These are phyloP conservation scores for Vicugna pacos DNA, from an alignment of 2,113 vertebrate genomes.

Conservation along the genomic window DNA sequence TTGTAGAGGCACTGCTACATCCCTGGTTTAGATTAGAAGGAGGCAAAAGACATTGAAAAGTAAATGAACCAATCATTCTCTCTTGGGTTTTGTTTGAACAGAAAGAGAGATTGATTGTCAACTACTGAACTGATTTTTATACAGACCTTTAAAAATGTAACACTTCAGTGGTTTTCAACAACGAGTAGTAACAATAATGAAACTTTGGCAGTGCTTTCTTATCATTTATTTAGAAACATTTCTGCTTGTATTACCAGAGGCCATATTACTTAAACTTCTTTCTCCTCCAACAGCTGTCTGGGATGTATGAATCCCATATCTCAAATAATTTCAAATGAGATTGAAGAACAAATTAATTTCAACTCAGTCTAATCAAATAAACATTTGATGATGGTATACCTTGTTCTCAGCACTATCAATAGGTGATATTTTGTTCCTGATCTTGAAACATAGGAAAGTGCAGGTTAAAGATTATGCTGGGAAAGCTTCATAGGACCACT, in stretches of 20 bases:
- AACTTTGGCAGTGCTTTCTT: not conserved
- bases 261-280: not conserved
- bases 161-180: slow-evolving; percentile 6
- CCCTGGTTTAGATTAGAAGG: not conserved
- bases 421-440: slow-evolving; percentile 25
- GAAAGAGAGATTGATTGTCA: slow-evolving; percentile 17
- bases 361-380: slow-evolving; percentile 12
- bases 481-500: not conserved
- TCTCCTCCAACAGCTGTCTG: not conserved
- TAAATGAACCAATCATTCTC: not conserved
- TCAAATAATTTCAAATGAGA: slow-evolving; percentile 52
- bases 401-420: slow-evolving; percentile 26
- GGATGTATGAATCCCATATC: not conserved
- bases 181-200: not conserved
- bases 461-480: not conserved
- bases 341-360: slow-evolving; percentile 30
- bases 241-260: slow-evolving; percentile 5
- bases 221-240: slow-evolving; percentile 36
- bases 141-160: slow-evolving; percentile 31
- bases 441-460: not conserved
- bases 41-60: not conserved
- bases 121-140: slow-evolving; percentile 41
- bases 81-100: slow-evolving; percentile 35
- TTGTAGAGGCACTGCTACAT: not conserved
- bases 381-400: not conserved